Percentiles rank a stretch among this genome's conserved stretches.
These are phyloP conservation scores for Peromyscus leucopus DNA, from an alignment of 2,113 vertebrate species.

Conservation along the genomic window DNA sequence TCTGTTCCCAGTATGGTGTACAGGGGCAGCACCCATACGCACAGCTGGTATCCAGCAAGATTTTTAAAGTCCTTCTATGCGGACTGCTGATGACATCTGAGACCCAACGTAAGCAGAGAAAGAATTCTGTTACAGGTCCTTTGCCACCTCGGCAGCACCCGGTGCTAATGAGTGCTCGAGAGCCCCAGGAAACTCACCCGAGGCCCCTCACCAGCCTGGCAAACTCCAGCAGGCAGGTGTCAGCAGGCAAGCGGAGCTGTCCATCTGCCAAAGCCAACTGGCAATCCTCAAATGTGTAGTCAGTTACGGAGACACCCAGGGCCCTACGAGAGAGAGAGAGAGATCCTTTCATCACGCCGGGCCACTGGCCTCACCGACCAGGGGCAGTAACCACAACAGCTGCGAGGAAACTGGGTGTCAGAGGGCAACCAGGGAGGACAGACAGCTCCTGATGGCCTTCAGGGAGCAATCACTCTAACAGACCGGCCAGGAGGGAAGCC, in stretches of 20 bases:
- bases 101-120: rapidly evolving
- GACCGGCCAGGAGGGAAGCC: not conserved
- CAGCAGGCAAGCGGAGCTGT: conserved; percentile 94
- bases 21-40: too few species aligned
- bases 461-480: not conserved
- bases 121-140: rapidly evolving
- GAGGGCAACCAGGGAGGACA: not conserved
- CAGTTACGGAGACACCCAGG: conserved; percentile 94
- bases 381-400: too few species aligned
- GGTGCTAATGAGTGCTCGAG: rapidly evolving
- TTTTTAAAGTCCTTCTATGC: not conserved
- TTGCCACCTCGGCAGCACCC: rapidly evolving
- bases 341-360: not conserved
- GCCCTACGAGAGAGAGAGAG: conserved; percentile 88
- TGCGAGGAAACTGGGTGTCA: too few species aligned
- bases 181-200: conserved; percentile 88
- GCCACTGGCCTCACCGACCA: too few species aligned
- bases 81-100: rapidly evolving
- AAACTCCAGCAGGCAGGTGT: conserved; percentile 96
- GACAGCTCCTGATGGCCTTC: not conserved
- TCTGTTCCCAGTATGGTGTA: too few species aligned
- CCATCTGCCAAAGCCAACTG: conserved; percentile 97
- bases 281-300: conserved; percentile 99
- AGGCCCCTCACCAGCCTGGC: conserved; percentile 96
- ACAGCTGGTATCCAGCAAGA: rapidly evolving